Conservation (phyloP, 2,797 vertebrate species). For the Anguilla obscura region DNA sequence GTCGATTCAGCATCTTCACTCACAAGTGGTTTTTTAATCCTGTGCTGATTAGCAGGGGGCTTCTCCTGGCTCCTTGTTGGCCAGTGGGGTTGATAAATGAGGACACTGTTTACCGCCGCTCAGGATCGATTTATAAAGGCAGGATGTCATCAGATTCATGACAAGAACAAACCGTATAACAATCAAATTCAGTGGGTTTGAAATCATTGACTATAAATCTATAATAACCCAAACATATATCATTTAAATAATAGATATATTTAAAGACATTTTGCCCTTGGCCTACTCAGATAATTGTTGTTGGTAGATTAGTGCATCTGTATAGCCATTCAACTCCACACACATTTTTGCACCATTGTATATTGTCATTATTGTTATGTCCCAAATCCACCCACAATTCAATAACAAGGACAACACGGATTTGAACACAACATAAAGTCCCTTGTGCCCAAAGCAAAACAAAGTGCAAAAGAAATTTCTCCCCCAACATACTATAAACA, state of each 20-base stretch:
- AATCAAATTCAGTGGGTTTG: background rate
- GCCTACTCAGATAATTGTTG: background rate
- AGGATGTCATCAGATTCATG: background rate
- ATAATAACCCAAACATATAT: background rate
- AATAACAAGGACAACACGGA: too few relatives aligned
- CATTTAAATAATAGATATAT: too few relatives aligned
- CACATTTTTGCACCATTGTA: too few relatives aligned
- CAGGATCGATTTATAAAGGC: conserved; percentile 15
- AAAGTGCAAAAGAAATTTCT: too few relatives aligned
- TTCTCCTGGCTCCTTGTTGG: conserved; percentile 13
- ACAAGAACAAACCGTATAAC: background rate
- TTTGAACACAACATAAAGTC: too few relatives aligned
- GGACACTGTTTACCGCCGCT: background rate
- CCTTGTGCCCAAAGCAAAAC: too few relatives aligned
- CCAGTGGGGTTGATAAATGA: background rate
- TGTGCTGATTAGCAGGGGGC: conserved; percentile 36
- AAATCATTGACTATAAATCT: background rate
- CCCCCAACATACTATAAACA: too few relatives aligned
- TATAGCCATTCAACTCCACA: too few relatives aligned
- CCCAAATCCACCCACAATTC: too few relatives aligned
- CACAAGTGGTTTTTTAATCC: conserved; percentile 49
- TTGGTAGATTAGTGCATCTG: background rate
- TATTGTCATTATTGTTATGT: too few relatives aligned
- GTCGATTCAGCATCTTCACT: conserved; percentile 31
- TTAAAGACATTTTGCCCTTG: background rate